These are phyloP conservation scores for Cossypha heuglini DNA, from an alignment of 2,797 vertebrate species.

Conservation along the genomic window DNA sequence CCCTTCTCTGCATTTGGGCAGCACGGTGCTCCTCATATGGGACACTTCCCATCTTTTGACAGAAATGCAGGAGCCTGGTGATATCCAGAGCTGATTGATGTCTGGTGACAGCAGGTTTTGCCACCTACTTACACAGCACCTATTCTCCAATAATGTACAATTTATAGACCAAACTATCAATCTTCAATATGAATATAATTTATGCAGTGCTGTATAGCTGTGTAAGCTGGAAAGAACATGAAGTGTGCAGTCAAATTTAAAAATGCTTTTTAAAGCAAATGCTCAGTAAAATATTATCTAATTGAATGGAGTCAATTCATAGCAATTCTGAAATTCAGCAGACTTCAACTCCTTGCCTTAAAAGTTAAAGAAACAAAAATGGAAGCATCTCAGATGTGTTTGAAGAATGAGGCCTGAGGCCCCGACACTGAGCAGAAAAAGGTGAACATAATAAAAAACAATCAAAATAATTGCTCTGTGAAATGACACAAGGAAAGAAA, in stretches of 20 bases:
- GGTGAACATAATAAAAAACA: rapidly evolving
- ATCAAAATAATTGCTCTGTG: background rate
- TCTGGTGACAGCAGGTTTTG: background rate
- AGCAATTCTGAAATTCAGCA: background rate
- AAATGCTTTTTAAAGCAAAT: background rate
- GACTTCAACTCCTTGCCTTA: background rate
- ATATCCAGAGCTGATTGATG: background rate
- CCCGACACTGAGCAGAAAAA: background rate
- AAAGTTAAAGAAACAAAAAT: background rate
- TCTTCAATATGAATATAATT: background rate
- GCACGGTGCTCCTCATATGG: background rate
- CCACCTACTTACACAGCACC: background rate
- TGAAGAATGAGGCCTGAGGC: background rate
- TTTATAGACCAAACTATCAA: background rate
- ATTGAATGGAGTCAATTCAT: background rate
- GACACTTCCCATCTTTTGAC: background rate
- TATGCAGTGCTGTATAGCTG: background rate
- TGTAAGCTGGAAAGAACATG: background rate
- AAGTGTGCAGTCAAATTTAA: background rate
- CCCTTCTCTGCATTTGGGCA: background rate
- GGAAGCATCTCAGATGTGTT: background rate
- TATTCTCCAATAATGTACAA: background rate
- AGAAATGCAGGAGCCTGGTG: background rate
- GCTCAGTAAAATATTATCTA: background rate
- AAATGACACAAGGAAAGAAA: background rate